These are phyloP conservation scores for Malurus melanocephalus DNA, from an alignment of 2,113 vertebrate genomes.

Conservation along the genomic window DNA sequence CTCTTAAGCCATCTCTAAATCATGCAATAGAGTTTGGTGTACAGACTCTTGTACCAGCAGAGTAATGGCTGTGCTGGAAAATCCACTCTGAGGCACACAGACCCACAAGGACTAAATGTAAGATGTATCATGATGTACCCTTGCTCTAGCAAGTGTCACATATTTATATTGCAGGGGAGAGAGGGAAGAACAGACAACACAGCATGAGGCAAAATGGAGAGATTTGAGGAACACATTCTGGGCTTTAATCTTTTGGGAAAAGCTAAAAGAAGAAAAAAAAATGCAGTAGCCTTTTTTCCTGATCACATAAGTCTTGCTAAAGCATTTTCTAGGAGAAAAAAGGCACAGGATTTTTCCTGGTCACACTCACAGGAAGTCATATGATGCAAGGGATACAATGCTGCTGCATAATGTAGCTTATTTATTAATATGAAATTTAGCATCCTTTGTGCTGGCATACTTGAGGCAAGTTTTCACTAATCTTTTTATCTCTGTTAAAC, in stretches of 20 bases:
- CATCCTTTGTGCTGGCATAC: background rate
- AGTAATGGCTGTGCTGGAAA: background rate
- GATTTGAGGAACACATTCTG: fast-evolving
- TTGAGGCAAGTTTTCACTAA: background rate
- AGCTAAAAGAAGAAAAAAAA: background rate
- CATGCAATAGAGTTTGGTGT: background rate
- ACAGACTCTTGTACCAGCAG: background rate
- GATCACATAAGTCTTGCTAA: background rate
- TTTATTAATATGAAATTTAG: background rate
- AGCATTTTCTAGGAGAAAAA: background rate
- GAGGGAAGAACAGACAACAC: background rate
- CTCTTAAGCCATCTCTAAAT: slow-evolving; percentile 30
- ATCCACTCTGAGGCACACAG: background rate
- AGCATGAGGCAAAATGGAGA: background rate
- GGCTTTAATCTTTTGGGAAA: background rate
- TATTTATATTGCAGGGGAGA: background rate
- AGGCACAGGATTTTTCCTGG: background rate
- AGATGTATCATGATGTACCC: background rate
- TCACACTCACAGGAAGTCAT: background rate
- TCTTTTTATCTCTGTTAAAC: background rate
- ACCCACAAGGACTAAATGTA: background rate
- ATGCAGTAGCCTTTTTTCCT: background rate
- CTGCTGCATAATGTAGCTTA: background rate
- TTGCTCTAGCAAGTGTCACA: background rate
- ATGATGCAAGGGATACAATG: background rate